These are phyloP conservation scores for Ciconia nigra DNA, from an alignment of 2,797 vertebrate species.

Conservation along the genomic window DNA sequence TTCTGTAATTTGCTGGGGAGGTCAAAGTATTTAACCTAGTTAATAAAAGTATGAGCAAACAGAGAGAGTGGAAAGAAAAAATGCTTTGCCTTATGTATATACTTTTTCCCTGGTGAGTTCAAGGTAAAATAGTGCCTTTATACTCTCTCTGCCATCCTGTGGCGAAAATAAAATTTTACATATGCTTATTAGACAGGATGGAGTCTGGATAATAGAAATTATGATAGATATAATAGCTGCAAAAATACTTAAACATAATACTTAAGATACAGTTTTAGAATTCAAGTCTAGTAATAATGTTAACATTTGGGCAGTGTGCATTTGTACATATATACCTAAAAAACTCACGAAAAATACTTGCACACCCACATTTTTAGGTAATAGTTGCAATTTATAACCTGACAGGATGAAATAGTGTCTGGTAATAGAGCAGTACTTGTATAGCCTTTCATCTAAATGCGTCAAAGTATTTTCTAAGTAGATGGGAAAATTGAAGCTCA, in stretches of 20 bases:
- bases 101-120: not conserved
- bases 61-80: not conserved
- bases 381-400: not conserved
- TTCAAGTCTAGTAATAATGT: not conserved
- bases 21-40: not conserved
- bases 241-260: not conserved
- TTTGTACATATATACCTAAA: not conserved
- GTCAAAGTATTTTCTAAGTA: not conserved
- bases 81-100: not conserved
- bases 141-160: slow-evolving; percentile 1
- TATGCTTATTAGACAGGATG: not conserved
- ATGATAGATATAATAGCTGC: not conserved
- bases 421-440: not conserved
- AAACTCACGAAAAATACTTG: not conserved
- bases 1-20: not conserved
- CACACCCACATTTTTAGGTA: not conserved
- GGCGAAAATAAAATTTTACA: not conserved
- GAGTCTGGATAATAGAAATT: not conserved
- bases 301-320: not conserved
- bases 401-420: not conserved
- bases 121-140: not conserved
- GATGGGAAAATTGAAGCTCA: not conserved
- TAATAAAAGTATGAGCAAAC: not conserved
- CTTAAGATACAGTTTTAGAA: not conserved
- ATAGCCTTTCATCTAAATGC: not conserved